Evolutionary conservation across 64 coral and sea anemone species (phyloP), one percentile per base, ranked within the genome.

Genomic region (Dendronephthya gigantea): DNA sequence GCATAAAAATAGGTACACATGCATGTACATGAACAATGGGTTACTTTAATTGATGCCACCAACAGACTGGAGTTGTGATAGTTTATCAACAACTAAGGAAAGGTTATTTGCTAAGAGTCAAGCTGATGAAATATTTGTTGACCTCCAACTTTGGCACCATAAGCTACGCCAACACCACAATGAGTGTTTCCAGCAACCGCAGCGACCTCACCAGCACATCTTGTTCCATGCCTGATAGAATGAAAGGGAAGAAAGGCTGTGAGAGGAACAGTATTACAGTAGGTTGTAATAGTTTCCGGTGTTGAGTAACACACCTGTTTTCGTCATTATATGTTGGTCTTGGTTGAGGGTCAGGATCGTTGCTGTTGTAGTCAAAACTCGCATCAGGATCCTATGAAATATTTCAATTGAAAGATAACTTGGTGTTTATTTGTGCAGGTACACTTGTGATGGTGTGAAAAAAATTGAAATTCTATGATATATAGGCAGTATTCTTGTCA

Each of bases 291-390:
- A n/a, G n/a, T n/a, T n/a, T n/a, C n/a, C n/a, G 4, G 25, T 39
- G 28, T 27, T 59, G 48, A 12, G 45, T 33, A 6, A 62, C 5
- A 16, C 27, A 90, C 89, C 92, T 93, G 81, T 97, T 97, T 83
- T 97, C 94, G 59, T 97, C 84, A 85, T 93, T 97, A 86, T 81
- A 97, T 52, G 94, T 97, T 37, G 43, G 12, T 70, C 94, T 88
- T 23, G 94, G 94, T 40, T 82, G 68, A 7, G 94, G 94, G 65
- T 97, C 92, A n/a, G 84, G 34, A 90, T 97, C 94, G 30, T 97
- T 89, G 29, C 68, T 66, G 23, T 97, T 97, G 62, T 86, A 97
- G 62, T 97, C 94, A 86, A 91, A 97, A 84, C 94, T 97, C 15
- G 94, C 94, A 0, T 52, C 7, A 9, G 55, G 28, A 85, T 97